phyloP scores from a whole-genome alignment of 1,140 invertebrate genomes.

The Rhopalosiphum maidis region DNA sequence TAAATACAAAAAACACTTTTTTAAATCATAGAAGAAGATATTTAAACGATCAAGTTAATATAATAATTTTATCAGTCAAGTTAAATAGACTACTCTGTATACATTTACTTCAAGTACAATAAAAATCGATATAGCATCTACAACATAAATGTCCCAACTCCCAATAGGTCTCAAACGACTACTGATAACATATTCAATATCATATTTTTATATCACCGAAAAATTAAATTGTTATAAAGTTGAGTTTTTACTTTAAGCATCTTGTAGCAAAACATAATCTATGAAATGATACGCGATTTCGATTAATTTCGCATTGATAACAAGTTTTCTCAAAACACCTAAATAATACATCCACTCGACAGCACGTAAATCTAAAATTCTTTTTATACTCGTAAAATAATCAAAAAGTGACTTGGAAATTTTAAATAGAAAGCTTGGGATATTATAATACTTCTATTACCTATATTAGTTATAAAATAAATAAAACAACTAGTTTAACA shows the following conservation, averaged over 20 bases:
- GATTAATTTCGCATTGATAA: not conserved
- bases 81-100: not conserved
- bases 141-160: not conserved
- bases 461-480: not conserved
- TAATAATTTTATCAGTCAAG: not conserved
- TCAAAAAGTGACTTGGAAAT: not conserved
- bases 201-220: not conserved
- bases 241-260: not conserved
- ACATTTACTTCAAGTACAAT: not conserved
- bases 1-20: not conserved
- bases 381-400: not conserved
- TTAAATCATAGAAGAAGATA: not conserved
- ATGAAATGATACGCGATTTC: not conserved
- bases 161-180: not conserved
- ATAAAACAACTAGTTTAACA: not conserved
- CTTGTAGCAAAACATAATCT: not conserved
- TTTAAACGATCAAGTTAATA: not conserved
- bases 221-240: not conserved
- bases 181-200: not conserved
- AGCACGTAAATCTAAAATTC: not conserved
- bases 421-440: not conserved
- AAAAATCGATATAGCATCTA: not conserved
- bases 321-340: not conserved
- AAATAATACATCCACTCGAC: not conserved
- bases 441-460: not conserved